Evolutionary conservation across 2,797 vertebrate genomes (phyloP).

Genomic region (Clarias platycephalus): DNA sequence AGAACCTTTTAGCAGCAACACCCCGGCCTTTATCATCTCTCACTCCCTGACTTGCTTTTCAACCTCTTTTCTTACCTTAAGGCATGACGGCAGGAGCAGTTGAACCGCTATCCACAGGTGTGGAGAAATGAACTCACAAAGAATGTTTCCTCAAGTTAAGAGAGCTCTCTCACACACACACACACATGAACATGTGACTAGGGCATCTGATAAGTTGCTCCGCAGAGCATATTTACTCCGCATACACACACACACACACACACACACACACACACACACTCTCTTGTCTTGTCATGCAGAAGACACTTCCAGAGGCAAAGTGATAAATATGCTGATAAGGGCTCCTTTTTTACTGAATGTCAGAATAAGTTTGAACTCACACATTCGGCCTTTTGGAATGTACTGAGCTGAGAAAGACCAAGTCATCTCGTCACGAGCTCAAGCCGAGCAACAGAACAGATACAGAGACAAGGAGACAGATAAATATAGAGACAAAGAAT

Average conservation of each 20-base stretch:
- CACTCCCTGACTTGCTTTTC: neutral
- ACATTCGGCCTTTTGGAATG: neutral
- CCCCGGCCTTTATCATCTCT: neutral
- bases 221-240: conserved; percentile 49
- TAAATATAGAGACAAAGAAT: neutral
- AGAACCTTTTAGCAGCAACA: neutral
- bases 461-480: conserved; percentile 18
- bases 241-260: neutral
- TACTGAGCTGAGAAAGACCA: neutral
- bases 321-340: conserved; percentile 51
- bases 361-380: neutral
- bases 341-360: neutral
- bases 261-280: conserved; percentile 19
- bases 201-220: conserved; percentile 50
- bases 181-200: conserved; percentile 36
- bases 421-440: neutral
- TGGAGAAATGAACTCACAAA: conserved; percentile 12
- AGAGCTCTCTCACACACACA: conserved; percentile 2
- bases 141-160: neutral
- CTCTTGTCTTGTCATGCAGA: conserved; percentile 58
- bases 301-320: conserved; percentile 42
- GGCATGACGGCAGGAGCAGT: neutral
- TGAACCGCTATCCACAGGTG: conserved; percentile 20
- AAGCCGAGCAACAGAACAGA: neutral
- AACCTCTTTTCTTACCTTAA: conserved; percentile 26